Base-by-base conservation (phyloP, 30 jellyfish, hydroid and myxozoan genomes). In the Aurelia coerulea region DNA sequence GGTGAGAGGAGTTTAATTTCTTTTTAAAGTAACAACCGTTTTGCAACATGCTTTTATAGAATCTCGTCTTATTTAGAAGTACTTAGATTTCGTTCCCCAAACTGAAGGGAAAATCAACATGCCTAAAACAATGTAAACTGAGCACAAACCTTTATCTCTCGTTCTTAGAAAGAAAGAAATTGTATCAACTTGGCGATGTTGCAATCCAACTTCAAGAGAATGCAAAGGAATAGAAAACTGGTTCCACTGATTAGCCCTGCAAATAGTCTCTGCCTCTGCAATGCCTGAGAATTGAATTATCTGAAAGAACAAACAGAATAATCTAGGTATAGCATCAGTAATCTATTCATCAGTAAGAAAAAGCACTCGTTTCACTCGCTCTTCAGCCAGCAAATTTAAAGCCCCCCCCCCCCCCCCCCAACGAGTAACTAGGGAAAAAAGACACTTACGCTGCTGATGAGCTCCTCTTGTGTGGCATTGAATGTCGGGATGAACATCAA, bases 201-300 rank as follows among this genome's bases (percentile, higher is more conserved):
- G 99, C 65, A 95, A 79, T 2, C 99, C 99, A 75, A 95, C 93
- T 73, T 90, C 97, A 31, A 95, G 90, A 9, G 97, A 91, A 79
- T 95, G 98, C 49, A 95, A 82, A 6, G 99, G 99, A 39, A 95
- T 87, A 7, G 97, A 85, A 62, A 95, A 95, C 72, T 95, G 99
- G 89, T 90, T 79, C 99, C 99, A 95, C 29, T 83, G 79, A 68
- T 90, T 95, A 15, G 95, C 56, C 62, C 92, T 81, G 81, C 97
- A 95, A 35, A 95, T 85, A 66, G 68, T 32, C 80, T 95, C 99
- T 13, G 99, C 99, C 66, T 89, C 86, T 18, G 96, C 86, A 7
- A 95, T 81, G 8, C 96, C 97, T 80, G 96, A 62, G 83, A 77
- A 91, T 75, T 95, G 98, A 35, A 95, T 95, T 58, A 95, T 76